Conservation (phyloP, 2,113 vertebrate genomes). For the Pangasianodon gigas region DNA sequence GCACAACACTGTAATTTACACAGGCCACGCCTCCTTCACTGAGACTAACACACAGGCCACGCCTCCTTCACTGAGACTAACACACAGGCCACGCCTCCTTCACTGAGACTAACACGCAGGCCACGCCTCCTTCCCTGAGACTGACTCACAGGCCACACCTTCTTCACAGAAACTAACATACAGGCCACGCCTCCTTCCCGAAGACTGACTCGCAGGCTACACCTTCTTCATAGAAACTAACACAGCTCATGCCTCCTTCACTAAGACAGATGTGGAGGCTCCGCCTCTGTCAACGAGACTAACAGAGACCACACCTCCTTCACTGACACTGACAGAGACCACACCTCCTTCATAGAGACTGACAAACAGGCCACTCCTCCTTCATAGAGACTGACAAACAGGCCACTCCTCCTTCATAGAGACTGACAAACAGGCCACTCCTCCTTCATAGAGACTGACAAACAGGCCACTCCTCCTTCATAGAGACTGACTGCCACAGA, state of each 20-base stretch:
- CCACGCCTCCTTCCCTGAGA: background rate
- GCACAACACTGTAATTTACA: background rate
- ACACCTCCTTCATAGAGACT: background rate
- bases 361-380: too few relatives aligned
- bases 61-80: background rate
- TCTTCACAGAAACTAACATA: background rate
- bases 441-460: background rate
- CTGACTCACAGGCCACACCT: background rate
- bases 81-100: background rate
- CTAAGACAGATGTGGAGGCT: background rate
- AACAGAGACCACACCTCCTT: background rate
- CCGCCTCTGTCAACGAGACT: background rate
- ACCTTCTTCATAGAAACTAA: background rate
- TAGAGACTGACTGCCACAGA: too few relatives aligned
- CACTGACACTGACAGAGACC: too few relatives aligned
- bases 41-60: background rate
- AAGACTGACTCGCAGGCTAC: background rate
- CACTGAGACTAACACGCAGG: too few relatives aligned
- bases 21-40: background rate
- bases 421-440: too few relatives aligned
- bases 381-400: accelerated
- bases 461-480: background rate
- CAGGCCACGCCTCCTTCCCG: background rate
- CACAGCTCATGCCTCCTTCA: background rate
- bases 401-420: background rate